These are phyloP conservation scores for Etia nguti DNA, from an alignment of 2,113 vertebrate genomes.

Conservation along the genomic window DNA sequence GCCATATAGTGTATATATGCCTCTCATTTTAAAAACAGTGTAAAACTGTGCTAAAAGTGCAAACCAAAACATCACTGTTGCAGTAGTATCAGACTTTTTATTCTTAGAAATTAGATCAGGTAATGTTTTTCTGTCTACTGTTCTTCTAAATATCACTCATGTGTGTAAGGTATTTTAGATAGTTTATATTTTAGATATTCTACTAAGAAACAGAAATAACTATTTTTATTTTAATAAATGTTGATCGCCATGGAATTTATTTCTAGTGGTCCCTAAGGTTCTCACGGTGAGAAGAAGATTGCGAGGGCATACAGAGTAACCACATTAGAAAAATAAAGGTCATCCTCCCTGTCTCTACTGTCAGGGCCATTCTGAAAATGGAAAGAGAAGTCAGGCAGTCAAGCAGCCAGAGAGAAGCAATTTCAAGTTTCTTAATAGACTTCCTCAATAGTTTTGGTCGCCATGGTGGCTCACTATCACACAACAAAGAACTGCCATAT, in stretches of 20 bases:
- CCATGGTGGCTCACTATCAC: constrained; percentile 11
- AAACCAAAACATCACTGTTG: not conserved
- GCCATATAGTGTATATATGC: not conserved
- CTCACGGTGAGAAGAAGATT: not conserved
- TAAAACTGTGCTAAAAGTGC: not conserved
- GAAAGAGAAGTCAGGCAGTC: constrained; percentile 41
- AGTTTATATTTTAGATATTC: not conserved
- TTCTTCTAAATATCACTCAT: not conserved
- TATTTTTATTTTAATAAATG: not conserved
- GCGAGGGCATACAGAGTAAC: not conserved
- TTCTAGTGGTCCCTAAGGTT: not conserved
- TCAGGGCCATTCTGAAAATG: constrained; percentile 16
- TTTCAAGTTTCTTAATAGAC: constrained; percentile 46
- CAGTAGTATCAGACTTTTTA: not conserved
- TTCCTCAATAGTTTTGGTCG: constrained; percentile 17
- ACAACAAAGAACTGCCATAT: constrained; percentile 22
- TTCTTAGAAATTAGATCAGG: not conserved
- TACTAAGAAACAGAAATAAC: not conserved
- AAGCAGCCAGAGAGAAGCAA: constrained; percentile 47
- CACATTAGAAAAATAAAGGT: constrained; percentile 14
- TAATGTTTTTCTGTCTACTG: not conserved
- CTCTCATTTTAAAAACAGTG: not conserved
- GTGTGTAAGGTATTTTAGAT: not conserved
- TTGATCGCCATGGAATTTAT: not conserved
- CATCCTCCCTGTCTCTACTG: not conserved